These are phyloP conservation scores for Hirundichthys speculiger DNA, from an alignment of 2,113 vertebrate genomes.

Conservation along the genomic window DNA sequence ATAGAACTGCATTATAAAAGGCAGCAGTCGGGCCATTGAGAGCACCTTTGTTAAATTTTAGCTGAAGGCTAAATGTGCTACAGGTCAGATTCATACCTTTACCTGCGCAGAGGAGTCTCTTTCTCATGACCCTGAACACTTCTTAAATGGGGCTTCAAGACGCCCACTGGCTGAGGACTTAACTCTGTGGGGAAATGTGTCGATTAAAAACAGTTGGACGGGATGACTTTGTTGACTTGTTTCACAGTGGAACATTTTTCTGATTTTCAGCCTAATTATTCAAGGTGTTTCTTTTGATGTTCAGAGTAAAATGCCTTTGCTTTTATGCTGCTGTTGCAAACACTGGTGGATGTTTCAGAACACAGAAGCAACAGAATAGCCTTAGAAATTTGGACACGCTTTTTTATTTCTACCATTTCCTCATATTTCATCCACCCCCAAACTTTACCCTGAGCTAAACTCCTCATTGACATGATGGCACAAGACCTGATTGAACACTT, in stretches of 20 bases:
- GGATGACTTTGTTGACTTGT: not conserved
- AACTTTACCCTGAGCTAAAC: not conserved
- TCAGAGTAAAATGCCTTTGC: constrained; percentile 5
- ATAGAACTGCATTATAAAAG: constrained; percentile 64
- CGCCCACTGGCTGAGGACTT: no score
- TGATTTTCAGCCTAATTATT: constrained; percentile 17
- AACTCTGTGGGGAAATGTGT: constrained; percentile 1
- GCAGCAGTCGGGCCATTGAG: constrained; percentile 36
- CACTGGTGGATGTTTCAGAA: constrained; percentile 30
- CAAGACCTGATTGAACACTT: constrained; percentile 2
- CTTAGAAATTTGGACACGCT: constrained; percentile 21
- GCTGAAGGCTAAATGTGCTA: constrained; percentile 34
- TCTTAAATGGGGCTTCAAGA: not conserved
- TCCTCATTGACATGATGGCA: constrained; percentile 18
- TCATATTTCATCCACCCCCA: not conserved
- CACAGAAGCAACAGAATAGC: constrained; percentile 12
- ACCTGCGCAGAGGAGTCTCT: no score
- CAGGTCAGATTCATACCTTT: constrained; percentile 43
- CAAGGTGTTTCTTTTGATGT: constrained; percentile 23
- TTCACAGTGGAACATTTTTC: not conserved
- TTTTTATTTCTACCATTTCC: constrained; percentile 24
- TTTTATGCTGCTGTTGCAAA: not conserved
- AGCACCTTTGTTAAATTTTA: constrained; percentile 40
- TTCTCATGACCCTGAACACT: no score
- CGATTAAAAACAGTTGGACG: constrained; percentile 31